phyloP scores from a whole-genome alignment of 2,113 vertebrate genomes.

The Calyptomena viridis region DNA sequence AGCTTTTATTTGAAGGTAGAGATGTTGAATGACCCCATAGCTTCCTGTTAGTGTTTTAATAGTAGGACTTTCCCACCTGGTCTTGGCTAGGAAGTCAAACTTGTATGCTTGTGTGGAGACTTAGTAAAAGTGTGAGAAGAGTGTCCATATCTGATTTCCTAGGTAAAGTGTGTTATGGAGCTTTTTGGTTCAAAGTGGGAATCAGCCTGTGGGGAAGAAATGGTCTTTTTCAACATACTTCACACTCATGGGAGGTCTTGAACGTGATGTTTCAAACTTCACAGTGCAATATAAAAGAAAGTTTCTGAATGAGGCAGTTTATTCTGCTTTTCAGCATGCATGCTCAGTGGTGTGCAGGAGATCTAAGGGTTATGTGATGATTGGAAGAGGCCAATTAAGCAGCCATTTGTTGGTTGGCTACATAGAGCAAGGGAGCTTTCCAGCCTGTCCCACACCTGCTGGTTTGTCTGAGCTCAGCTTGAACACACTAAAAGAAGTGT shows the following conservation, averaged over 20 bases:
- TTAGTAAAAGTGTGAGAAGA: not conserved
- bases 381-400: conserved; percentile 21
- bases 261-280: not conserved
- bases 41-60: conserved; percentile 24
- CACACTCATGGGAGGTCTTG: not conserved
- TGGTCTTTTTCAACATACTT: not conserved
- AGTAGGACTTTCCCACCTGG: not conserved
- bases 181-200: not conserved
- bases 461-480: conserved; percentile 19
- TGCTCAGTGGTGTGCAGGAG: not conserved
- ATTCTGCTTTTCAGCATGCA: not conserved
- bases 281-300: not conserved
- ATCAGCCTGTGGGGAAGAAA: not conserved
- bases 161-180: not conserved
- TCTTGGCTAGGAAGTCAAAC: not conserved
- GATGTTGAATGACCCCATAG: not conserved
- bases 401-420: not conserved
- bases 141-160: not conserved
- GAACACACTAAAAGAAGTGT: not conserved
- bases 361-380: not conserved
- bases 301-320: not conserved
- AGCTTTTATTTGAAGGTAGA: not conserved
- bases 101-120: not conserved
- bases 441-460: not conserved
- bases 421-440: not conserved